Evolutionary conservation across 2,888 invertebrate genomes (phyloP).

Genomic region (Amphiduros pacificus): DNA sequence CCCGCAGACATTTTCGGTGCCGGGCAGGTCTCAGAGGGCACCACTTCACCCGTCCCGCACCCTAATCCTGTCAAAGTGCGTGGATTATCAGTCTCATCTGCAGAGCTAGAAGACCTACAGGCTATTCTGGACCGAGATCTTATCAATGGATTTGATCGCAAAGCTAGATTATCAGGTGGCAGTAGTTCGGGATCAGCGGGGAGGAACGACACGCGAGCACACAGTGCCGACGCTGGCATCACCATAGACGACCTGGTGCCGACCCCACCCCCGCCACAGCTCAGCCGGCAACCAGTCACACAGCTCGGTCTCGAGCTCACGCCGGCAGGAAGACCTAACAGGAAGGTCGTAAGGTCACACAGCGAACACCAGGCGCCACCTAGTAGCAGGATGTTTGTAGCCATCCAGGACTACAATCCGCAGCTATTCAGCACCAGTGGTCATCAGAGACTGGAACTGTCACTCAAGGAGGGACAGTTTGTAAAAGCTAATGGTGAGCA

Average conservation of each 20-base stretch:
- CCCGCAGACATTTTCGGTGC: constrained; percentile 18
- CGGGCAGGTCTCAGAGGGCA: too few relatives aligned
- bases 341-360: too few relatives aligned
- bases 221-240: not conserved
- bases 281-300: constrained; percentile 9
- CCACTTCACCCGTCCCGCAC: too few relatives aligned
- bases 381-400: constrained; percentile 5
- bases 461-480: constrained; percentile 47
- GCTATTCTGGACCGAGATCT: too few relatives aligned
- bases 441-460: constrained; percentile 41
- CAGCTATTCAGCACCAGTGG: constrained; percentile 43
- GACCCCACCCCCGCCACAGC: not conserved
- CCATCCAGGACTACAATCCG: constrained; percentile 45
- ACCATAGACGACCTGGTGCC: constrained; percentile 11
- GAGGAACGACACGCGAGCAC: too few relatives aligned
- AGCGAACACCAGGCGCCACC: not conserved
- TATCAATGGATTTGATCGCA: too few relatives aligned
- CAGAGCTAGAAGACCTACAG: too few relatives aligned
- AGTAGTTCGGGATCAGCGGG: too few relatives aligned
- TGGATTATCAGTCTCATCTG: too few relatives aligned
- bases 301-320: not conserved
- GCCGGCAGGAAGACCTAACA: too few relatives aligned
- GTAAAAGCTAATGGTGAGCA: constrained; percentile 42
- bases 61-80: too few relatives aligned
- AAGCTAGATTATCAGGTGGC: too few relatives aligned